Conservation (phyloP, 2,113 vertebrate species). For the Gymnorhina tibicen region DNA sequence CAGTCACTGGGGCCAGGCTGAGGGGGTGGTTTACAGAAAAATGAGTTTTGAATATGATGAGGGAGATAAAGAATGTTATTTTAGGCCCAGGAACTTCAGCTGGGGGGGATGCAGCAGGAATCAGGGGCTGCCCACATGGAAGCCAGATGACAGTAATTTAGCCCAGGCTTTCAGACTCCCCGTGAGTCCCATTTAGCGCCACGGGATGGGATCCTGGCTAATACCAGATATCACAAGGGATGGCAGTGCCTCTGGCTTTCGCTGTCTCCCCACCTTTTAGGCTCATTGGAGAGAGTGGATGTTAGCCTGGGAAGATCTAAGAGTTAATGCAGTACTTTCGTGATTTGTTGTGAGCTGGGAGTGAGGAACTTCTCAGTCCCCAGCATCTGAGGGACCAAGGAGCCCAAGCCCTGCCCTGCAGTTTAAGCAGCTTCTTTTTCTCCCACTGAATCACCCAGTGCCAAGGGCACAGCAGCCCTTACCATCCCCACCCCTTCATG, state of each 20-base stretch:
- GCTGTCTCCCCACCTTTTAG: neutral
- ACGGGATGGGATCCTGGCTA: neutral
- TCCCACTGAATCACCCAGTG: neutral
- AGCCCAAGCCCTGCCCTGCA: neutral
- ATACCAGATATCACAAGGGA: neutral
- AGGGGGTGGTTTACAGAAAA: neutral
- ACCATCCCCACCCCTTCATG: neutral
- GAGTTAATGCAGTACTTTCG: neutral
- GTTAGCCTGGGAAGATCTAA: neutral
- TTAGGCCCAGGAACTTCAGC: conserved; percentile 3
- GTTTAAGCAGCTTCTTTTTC: neutral
- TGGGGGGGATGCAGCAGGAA: neutral
- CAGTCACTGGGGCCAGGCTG: neutral
- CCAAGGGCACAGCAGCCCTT: neutral
- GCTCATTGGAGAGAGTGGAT: neutral
- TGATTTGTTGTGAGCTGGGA: neutral
- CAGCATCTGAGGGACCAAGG: neutral
- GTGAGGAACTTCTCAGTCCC: neutral
- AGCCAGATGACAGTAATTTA: conserved; percentile 8
- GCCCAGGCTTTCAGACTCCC: neutral
- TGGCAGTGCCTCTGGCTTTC: neutral
- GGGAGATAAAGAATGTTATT: conserved; percentile 38
- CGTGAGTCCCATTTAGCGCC: neutral
- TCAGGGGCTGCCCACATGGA: neutral
- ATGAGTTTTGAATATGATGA: neutral